A percentile compares a stretch with the other conserved stretches of the same genome.
phyloP scores from a whole-genome alignment of 2,797 vertebrate genomes.

The Ctenopoma kingsleyae region DNA sequence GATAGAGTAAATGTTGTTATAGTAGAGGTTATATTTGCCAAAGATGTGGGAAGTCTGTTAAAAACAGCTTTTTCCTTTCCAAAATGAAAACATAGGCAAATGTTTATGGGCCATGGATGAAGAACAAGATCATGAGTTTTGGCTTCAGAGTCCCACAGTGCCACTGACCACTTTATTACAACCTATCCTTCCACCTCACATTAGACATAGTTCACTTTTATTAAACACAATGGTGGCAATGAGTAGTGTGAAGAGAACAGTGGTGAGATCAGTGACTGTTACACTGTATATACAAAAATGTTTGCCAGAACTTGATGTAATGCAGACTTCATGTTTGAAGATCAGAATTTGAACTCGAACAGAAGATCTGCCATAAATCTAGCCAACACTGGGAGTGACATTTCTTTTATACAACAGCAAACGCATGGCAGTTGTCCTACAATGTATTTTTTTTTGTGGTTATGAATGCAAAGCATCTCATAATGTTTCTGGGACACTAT shows the following conservation, averaged over 20 bases:
- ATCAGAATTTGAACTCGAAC: conserved; percentile 53
- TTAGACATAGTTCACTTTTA: conserved; percentile 55
- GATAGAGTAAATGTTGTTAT: conserved; percentile 44
- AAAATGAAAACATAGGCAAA: conserved; percentile 72
- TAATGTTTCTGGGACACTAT: conserved; percentile 55
- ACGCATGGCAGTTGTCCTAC: conserved; percentile 35
- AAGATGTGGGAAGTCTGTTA: conserved; percentile 55
- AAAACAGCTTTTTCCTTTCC: conserved; percentile 66
- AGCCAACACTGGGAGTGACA: conserved; percentile 22
- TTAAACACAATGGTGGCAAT: conserved; percentile 63
- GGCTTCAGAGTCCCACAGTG: conserved; percentile 32
- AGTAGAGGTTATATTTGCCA: conserved; percentile 49
- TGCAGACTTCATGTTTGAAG: conserved; percentile 64
- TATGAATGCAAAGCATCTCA: conserved; percentile 47
- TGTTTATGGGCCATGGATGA: conserved; percentile 64
- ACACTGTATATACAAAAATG: conserved; percentile 39
- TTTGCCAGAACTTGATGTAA: conserved; percentile 70
- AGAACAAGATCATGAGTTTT: conserved; percentile 61
- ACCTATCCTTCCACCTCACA: conserved; percentile 43
- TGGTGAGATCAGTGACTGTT: conserved; percentile 67
- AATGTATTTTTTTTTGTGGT: conserved; percentile 49
- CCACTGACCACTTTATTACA: conserved; percentile 30
- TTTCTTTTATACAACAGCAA: conserved; percentile 56
- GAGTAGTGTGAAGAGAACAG: conserved; percentile 53
- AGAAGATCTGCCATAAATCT: conserved; percentile 61